These are phyloP conservation scores for Chymomyza caudatula DNA, from an alignment of 2,888 invertebrate genomes.

Conservation along the genomic window DNA sequence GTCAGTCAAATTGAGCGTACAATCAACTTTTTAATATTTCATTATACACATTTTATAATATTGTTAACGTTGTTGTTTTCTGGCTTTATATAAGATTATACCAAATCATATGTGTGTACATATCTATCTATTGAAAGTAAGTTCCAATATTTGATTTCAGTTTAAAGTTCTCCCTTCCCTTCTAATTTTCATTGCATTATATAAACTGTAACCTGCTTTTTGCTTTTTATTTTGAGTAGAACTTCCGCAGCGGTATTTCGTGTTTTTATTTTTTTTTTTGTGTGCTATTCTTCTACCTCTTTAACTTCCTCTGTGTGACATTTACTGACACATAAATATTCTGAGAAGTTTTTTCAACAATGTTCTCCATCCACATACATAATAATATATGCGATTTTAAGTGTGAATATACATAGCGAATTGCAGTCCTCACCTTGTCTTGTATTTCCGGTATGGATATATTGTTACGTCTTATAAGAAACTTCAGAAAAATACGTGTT, in stretches of 20 bases:
- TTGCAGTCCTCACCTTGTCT: conserved; percentile 33
- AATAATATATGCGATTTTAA: not conserved
- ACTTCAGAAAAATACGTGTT: not conserved
- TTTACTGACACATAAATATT: not conserved
- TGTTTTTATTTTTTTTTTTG: conserved; percentile 15
- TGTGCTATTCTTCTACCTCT: not conserved
- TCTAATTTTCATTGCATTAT: not conserved
- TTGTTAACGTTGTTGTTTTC: not conserved
- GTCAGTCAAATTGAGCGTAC: conserved; percentile 65
- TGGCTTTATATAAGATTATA: conserved; percentile 5
- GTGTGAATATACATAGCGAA: not conserved
- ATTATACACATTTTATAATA: conserved; percentile 37
- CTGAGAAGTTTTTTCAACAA: not conserved
- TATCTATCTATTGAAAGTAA: not conserved
- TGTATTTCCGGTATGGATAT: conserved; percentile 2
- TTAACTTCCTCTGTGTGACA: conserved; percentile 5
- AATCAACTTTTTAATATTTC: conserved; percentile 61
- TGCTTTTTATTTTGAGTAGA: conserved; percentile 4
- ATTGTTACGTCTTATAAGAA: not conserved
- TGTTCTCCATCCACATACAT: not conserved
- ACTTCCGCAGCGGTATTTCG: conserved; percentile 42
- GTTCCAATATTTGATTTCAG: conserved; percentile 1
- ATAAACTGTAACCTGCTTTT: not conserved
- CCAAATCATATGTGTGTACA: conserved; percentile 30
- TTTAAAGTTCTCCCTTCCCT: not conserved